Percentiles rank a stretch among this genome's conserved stretches.
Evolutionary conservation across 2,113 vertebrate species (phyloP).

Genomic region (Benitochromis conjunctus): DNA sequence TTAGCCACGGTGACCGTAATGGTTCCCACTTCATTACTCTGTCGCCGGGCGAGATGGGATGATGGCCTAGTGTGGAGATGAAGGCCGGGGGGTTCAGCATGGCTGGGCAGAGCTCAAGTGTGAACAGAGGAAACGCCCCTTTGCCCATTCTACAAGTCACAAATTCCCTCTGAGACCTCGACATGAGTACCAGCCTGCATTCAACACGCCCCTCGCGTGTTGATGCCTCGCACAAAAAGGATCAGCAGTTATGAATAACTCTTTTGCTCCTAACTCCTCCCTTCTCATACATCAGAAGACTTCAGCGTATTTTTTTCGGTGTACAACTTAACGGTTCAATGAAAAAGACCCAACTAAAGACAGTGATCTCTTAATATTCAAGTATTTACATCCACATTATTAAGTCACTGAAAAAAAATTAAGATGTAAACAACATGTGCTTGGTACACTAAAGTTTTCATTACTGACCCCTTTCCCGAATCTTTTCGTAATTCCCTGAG

Average conservation of each 20-base stretch:
- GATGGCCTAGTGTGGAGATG: constrained; percentile 55
- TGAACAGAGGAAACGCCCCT: constrained; percentile 69
- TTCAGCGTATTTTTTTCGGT: not conserved
- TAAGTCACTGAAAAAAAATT: not conserved
- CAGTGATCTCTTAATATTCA: constrained; percentile 1
- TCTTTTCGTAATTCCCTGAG: constrained; percentile 61
- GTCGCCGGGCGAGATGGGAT: constrained; percentile 36
- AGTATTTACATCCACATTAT: not conserved
- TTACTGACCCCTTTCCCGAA: constrained; percentile 1
- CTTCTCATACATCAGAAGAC: constrained; percentile 5
- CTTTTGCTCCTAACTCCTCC: constrained; percentile 7
- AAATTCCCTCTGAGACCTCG: constrained; percentile 43
- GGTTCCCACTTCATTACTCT: constrained; percentile 68
- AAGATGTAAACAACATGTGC: constrained; percentile 43
- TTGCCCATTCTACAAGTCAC: constrained; percentile 63
- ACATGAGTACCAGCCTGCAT: constrained; percentile 47
- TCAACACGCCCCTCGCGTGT: constrained; percentile 13
- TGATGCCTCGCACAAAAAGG: constrained; percentile 36
- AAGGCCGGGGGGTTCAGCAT: constrained; percentile 70
- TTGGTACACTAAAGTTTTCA: constrained; percentile 10
- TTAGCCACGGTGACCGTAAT: constrained; percentile 66
- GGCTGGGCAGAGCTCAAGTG: constrained; percentile 74
- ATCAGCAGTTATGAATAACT: constrained; percentile 50
- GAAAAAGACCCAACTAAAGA: not conserved
- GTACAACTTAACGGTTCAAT: not conserved